Percentiles rank a stretch among this genome's conserved stretches.
These are phyloP conservation scores for Sebastes diploproa DNA, from an alignment of 2,797 vertebrate genomes.

Conservation along the genomic window DNA sequence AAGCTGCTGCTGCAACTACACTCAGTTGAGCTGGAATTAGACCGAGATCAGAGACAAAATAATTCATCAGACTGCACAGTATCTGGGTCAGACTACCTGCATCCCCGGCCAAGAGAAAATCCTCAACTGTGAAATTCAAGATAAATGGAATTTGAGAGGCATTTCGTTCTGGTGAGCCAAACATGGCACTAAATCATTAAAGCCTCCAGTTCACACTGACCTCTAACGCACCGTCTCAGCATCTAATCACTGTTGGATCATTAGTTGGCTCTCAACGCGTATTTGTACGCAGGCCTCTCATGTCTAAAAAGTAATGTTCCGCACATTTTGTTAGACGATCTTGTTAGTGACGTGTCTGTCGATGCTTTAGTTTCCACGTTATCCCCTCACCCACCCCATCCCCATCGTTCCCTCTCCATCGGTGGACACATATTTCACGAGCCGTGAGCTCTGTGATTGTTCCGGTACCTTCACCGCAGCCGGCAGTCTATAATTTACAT, in stretches of 20 bases:
- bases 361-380: constrained; percentile 27
- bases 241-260: neutral
- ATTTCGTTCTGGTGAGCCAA: constrained; percentile 18
- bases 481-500: constrained; percentile 62
- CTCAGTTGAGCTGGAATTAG: constrained; percentile 39
- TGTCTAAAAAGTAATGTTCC: neutral
- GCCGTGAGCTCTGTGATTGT: constrained; percentile 49
- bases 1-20: constrained; percentile 20
- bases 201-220: constrained; percentile 2
- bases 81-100: constrained; percentile 60
- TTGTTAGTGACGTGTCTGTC: constrained; percentile 10
- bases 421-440: constrained; percentile 40
- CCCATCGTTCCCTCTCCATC: constrained; percentile 33
- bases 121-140: constrained; percentile 17
- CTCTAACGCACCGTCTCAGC: neutral
- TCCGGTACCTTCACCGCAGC: constrained; percentile 43
- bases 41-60: constrained; percentile 53
- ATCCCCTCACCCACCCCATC: constrained; percentile 32
- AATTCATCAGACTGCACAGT: constrained; percentile 46
- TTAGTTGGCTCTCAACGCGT: neutral
- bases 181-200: constrained; percentile 32
- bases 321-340: neutral
- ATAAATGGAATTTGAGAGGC: constrained; percentile 34
- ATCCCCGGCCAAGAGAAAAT: constrained; percentile 16
- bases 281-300: neutral